Evolutionary conservation across 1,140 invertebrate genomes (phyloP).

Genomic region (Nomia melanderi): DNA sequence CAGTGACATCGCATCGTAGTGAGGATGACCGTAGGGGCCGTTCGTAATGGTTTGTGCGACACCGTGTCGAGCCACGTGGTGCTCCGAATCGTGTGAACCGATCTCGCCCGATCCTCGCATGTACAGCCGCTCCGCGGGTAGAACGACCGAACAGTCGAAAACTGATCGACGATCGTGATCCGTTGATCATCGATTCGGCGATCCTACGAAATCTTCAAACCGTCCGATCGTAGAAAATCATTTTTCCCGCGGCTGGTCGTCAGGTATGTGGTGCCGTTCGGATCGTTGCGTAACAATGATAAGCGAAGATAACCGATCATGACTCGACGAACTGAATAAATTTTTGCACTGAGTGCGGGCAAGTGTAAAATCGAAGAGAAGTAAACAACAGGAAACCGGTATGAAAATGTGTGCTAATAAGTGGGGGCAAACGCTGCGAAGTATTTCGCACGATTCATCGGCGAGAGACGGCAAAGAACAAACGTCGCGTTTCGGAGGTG

Average conservation of each 20-base stretch:
- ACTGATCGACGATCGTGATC: neutral
- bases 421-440: slow-evolving; percentile 49
- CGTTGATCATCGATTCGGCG: too few species aligned
- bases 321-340: neutral
- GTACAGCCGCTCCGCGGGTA: slow-evolving; percentile 1
- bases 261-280: slow-evolving; percentile 36
- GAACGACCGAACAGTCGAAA: neutral
- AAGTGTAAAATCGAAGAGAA: slow-evolving; percentile 46
- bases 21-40: slow-evolving; percentile 3
- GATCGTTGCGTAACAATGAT: slow-evolving; percentile 26
- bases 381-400: neutral
- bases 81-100: slow-evolving; percentile 44
- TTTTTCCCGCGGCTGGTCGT: too few species aligned
- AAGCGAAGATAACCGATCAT: slow-evolving; percentile 10
- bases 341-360: slow-evolving; percentile 52
- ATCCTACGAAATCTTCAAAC: too few species aligned
- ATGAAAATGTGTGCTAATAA: slow-evolving; percentile 58
- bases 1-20: slow-evolving; percentile 26
- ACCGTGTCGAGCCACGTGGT: slow-evolving; percentile 54
- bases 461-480: slow-evolving; percentile 10
- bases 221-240: neutral
- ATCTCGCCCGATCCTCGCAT: slow-evolving; percentile 22
- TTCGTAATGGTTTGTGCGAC: slow-evolving; percentile 41
- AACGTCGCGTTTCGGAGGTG: slow-evolving; percentile 42
- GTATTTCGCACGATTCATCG: neutral